Conservation (phyloP, 2,113 vertebrate genomes). For the Gymnocephalus cernua region DNA sequence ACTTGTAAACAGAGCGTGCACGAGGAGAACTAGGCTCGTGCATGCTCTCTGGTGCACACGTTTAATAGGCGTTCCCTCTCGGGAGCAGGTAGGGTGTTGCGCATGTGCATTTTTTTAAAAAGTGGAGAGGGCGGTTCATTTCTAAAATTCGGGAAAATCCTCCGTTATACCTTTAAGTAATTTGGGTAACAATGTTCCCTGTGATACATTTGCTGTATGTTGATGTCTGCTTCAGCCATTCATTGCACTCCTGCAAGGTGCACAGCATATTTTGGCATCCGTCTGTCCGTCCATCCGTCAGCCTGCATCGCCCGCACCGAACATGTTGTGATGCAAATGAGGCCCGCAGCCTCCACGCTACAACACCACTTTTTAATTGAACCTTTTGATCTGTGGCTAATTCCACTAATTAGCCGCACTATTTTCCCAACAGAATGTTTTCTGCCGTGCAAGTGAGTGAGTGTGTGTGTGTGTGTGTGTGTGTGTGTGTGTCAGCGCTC, state of each 20-base stretch:
- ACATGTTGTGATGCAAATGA: constrained; percentile 80
- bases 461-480: constrained; percentile 5
- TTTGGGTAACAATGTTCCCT: neutral
- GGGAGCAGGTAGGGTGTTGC: too few species aligned
- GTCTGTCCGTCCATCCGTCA: constrained; percentile 11
- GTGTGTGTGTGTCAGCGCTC: constrained; percentile 9
- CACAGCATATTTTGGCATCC: constrained; percentile 16
- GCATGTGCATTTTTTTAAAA: too few species aligned
- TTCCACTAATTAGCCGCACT: constrained; percentile 79
- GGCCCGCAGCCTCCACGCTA: constrained; percentile 48
- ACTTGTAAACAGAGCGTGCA: too few species aligned
- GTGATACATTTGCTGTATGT: neutral
- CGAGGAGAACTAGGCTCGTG: too few species aligned
- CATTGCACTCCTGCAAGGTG: neutral
- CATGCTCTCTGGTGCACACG: too few species aligned
- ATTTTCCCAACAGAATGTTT: constrained; percentile 70
- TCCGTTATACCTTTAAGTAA: too few species aligned
- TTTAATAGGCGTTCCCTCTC: too few species aligned
- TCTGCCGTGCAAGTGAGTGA: constrained; percentile 16
- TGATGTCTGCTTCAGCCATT: neutral
- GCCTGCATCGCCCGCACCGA: neutral
- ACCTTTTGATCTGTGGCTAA: constrained; percentile 83
- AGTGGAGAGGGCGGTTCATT: too few species aligned
- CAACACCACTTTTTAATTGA: constrained; percentile 79
- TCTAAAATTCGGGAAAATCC: too few species aligned